phyloP scores from a whole-genome alignment of 2,113 vertebrate genomes.

The Hydrolagus affinis region DNA sequence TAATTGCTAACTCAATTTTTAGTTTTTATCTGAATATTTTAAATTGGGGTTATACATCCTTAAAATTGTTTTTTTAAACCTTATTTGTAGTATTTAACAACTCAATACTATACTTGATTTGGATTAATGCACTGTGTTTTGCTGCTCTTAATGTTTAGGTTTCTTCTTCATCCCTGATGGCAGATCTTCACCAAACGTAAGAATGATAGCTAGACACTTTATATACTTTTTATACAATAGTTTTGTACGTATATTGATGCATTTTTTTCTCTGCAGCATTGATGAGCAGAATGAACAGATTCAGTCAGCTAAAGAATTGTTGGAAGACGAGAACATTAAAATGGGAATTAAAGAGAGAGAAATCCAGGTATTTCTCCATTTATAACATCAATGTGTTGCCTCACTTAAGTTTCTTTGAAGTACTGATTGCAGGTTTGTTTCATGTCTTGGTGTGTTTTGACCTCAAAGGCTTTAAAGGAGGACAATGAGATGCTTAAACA shows the following conservation, averaged over 20 bases:
- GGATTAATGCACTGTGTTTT: not conserved
- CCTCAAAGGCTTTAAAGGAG: not conserved
- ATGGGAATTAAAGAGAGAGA: conserved; percentile 61
- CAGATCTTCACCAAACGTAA: conserved; percentile 82
- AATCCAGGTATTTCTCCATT: conserved; percentile 53
- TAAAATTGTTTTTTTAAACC: not conserved
- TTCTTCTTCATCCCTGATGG: conserved; percentile 65
- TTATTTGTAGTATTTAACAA: not conserved
- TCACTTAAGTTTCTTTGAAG: not conserved
- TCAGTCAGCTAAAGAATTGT: conserved; percentile 67
- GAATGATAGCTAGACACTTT: conserved; percentile 35
- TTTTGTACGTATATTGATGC: not conserved
- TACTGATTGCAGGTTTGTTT: not conserved
- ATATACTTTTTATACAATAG: not conserved
- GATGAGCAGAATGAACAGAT: conserved; percentile 77
- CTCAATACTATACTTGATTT: not conserved
- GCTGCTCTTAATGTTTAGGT: conserved; percentile 51
- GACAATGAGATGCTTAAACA: not conserved
- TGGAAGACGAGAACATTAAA: conserved; percentile 65
- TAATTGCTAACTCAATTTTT: not conserved
- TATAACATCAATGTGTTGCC: not conserved
- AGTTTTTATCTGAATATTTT: not conserved
- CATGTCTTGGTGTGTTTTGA: not conserved
- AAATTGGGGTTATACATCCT: not conserved
- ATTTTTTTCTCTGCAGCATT: conserved; percentile 54